Evolutionary conservation across 2,888 invertebrate species (phyloP).

Genomic region (Anthrax anthrax): DNA sequence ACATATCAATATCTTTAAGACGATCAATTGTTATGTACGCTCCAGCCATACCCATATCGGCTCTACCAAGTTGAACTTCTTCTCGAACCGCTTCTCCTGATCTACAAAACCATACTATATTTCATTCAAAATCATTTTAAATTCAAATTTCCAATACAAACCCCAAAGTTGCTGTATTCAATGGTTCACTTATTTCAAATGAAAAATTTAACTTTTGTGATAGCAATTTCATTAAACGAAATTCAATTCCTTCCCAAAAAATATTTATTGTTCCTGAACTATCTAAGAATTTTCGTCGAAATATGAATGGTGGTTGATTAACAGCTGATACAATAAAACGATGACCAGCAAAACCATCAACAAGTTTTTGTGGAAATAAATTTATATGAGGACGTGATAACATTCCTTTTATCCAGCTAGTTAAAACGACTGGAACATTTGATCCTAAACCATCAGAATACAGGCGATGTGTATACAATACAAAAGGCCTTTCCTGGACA

Average conservation of each 20-base stretch:
- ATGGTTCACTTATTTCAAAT: slow-evolving; percentile 49
- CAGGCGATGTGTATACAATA: slow-evolving; percentile 59
- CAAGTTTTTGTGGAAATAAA: slow-evolving; percentile 56
- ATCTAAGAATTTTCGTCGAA: slow-evolving; percentile 34
- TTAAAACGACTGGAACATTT: slow-evolving; percentile 49
- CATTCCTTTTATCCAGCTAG: slow-evolving; percentile 52
- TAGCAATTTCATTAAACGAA: slow-evolving; percentile 47
- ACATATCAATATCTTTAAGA: slow-evolving; percentile 41
- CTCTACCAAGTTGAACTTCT: slow-evolving; percentile 39
- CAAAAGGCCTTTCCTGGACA: slow-evolving; percentile 53
- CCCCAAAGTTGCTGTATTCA: slow-evolving; percentile 34
- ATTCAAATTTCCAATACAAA: slow-evolving; percentile 22
- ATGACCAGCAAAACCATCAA: slow-evolving; percentile 56
- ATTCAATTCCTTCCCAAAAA: slow-evolving; percentile 56
- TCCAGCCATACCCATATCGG: slow-evolving; percentile 59
- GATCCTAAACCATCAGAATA: slow-evolving; percentile 60
- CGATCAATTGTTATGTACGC: slow-evolving; percentile 46
- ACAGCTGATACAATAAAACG: slow-evolving; percentile 54
- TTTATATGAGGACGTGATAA: slow-evolving; percentile 46
- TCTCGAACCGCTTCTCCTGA: slow-evolving; percentile 45
- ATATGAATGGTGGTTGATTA: slow-evolving; percentile 59
- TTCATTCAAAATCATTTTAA: not conserved
- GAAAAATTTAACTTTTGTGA: slow-evolving; percentile 55
- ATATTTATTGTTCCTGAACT: slow-evolving; percentile 20
- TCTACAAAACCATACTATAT: slow-evolving; percentile 31